Percentiles rank a stretch among this genome's conserved stretches.
Evolutionary conservation across 1,140 invertebrate species (phyloP).

Genomic region (Neotoxoptera formosana): DNA sequence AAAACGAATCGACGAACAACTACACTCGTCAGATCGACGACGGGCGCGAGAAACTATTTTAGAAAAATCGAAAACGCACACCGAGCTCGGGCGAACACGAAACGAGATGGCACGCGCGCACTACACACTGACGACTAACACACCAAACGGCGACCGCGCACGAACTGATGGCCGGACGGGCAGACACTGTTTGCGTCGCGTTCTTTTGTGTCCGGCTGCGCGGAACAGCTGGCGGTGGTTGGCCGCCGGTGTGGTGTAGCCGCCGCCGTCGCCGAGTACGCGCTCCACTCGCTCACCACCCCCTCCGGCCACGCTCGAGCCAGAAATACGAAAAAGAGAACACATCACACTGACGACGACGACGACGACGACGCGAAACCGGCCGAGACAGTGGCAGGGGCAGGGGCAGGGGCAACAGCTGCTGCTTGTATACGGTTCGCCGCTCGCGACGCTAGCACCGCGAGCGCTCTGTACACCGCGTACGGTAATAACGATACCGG

Average conservation of each 20-base stretch:
- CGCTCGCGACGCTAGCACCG: neutral
- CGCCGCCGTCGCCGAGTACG: neutral
- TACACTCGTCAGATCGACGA: neutral
- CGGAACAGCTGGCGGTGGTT: conserved; percentile 21
- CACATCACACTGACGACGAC: neutral
- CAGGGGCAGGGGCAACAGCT: neutral
- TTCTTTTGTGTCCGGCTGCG: conserved; percentile 36
- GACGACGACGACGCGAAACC: neutral
- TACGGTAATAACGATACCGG: neutral
- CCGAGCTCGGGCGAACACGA: neutral
- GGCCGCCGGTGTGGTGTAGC: conserved; percentile 4
- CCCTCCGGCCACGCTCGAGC: neutral
- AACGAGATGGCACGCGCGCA: neutral
- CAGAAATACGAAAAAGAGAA: conserved; percentile 2
- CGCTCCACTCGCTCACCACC: neutral
- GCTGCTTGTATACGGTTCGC: neutral
- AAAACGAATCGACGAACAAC: neutral
- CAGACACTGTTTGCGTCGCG: conserved; percentile 17
- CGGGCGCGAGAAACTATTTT: neutral
- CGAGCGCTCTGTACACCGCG: neutral
- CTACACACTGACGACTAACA: neutral
- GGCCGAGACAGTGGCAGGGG: neutral
- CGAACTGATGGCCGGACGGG: neutral
- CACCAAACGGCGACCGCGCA: neutral
- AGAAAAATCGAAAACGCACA: conserved; percentile 1